phyloP scores from a whole-genome alignment of 2,113 vertebrate genomes.

The Cinclus mexicanus region DNA sequence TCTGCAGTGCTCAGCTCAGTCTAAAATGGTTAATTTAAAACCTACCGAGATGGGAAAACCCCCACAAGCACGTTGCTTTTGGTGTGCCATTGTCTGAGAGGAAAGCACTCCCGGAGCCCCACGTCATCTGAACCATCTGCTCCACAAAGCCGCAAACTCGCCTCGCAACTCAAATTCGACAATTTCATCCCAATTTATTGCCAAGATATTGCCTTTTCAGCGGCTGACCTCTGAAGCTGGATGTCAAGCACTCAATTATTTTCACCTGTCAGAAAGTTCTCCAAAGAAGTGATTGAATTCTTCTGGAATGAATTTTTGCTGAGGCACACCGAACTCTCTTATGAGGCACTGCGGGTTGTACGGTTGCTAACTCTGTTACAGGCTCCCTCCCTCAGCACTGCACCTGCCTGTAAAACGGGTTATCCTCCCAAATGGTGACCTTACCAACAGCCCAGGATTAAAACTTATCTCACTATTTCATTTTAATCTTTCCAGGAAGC shows the following conservation, averaged over 20 bases:
- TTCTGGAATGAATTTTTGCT: conserved; percentile 60
- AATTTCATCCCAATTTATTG: conserved; percentile 71
- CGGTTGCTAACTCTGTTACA: conserved; percentile 23
- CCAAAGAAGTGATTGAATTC: conserved; percentile 68
- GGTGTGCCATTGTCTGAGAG: neutral
- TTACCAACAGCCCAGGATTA: neutral
- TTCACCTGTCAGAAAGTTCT: conserved; percentile 69
- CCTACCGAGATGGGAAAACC: neutral
- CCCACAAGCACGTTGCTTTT: neutral
- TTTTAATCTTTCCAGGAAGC: conserved; percentile 52
- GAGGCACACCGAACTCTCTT: conserved; percentile 12
- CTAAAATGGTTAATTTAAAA: neutral
- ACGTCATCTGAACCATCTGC: conserved; percentile 32
- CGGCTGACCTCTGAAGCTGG: conserved; percentile 68
- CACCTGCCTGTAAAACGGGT: conserved; percentile 14
- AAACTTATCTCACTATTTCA: conserved; percentile 37
- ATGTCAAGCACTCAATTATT: conserved; percentile 78
- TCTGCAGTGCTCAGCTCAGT: neutral
- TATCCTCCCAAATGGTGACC: conserved; percentile 28
- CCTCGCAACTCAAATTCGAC: conserved; percentile 35
- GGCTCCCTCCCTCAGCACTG: neutral
- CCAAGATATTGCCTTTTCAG: conserved; percentile 70
- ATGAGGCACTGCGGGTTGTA: neutral
- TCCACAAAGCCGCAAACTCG: conserved; percentile 8
- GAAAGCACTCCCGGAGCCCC: conserved; percentile 3